A percentile compares a stretch with the other conserved stretches of the same genome.
These are phyloP conservation scores for Todiramphus saurophagus DNA, from an alignment of 2,113 vertebrate species.

Conservation along the genomic window DNA sequence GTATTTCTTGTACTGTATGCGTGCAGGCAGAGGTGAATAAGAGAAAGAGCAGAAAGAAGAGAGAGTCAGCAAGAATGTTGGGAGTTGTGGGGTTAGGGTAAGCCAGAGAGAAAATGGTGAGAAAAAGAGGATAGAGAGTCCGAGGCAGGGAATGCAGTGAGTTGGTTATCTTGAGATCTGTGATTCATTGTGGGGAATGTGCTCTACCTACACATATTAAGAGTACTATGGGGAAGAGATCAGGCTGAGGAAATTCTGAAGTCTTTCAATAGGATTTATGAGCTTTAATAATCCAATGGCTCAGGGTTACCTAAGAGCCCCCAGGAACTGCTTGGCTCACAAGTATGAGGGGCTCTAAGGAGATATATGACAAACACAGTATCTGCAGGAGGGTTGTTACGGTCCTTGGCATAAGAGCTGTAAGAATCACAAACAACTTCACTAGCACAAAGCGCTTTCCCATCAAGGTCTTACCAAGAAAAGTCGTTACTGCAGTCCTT, in stretches of 20 bases:
- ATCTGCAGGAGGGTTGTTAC: background rate
- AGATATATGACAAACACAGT: background rate
- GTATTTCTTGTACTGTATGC: background rate
- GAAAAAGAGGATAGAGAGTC: background rate
- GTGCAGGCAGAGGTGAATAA: background rate
- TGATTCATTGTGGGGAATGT: background rate
- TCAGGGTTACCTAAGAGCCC: constrained; percentile 13
- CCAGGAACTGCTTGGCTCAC: constrained; percentile 13
- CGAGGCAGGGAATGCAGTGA: background rate
- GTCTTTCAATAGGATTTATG: constrained; percentile 50
- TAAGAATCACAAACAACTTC: background rate
- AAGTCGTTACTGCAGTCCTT: background rate
- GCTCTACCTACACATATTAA: background rate
- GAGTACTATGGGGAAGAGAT: background rate
- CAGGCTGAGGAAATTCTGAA: background rate
- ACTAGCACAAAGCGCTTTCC: background rate
- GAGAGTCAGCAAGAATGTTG: background rate
- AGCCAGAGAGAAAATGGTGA: background rate
- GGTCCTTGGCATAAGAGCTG: background rate
- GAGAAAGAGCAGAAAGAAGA: background rate
- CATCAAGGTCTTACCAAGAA: background rate
- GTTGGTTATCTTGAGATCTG: background rate
- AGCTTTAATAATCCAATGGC: constrained; percentile 16
- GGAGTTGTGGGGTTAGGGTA: background rate
- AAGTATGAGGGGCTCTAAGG: background rate